These are phyloP conservation scores for Triplophysa rosa DNA, from an alignment of 2,113 vertebrate genomes.

Conservation along the genomic window DNA sequence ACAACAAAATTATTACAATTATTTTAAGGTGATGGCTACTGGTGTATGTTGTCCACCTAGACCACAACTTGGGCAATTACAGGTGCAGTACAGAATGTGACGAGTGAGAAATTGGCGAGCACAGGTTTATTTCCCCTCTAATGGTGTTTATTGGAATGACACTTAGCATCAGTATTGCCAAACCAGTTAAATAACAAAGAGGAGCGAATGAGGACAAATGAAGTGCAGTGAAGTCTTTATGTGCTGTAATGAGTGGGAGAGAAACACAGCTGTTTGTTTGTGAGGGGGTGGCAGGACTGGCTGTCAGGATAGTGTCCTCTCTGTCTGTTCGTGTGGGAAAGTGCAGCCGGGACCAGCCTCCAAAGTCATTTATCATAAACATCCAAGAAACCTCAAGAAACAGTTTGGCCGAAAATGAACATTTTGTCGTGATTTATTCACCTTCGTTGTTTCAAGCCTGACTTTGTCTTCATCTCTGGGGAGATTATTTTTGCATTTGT, in stretches of 20 bases:
- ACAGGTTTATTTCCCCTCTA: background rate
- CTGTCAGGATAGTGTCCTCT: constrained; percentile 17
- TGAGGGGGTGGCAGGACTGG: background rate
- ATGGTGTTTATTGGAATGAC: background rate
- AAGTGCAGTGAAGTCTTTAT: background rate
- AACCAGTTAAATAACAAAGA: background rate
- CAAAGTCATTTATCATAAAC: background rate
- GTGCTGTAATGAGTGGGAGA: constrained; percentile 19
- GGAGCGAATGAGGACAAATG: too few species aligned
- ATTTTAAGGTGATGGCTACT: too few species aligned
- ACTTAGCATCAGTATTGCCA: background rate
- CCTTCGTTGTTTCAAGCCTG: background rate
- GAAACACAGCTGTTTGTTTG: constrained; percentile 33
- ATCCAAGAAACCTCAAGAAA: background rate
- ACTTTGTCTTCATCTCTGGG: background rate
- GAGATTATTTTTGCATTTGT: too few species aligned
- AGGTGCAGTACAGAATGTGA: too few species aligned
- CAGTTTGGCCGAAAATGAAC: background rate
- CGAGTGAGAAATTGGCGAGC: too few species aligned
- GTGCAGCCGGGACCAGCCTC: background rate
- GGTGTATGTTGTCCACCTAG: too few species aligned
- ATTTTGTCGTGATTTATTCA: background rate
- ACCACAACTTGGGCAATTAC: too few species aligned
- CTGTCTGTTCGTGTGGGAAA: constrained; percentile 30
- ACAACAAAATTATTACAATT: too few species aligned